Evolutionary conservation across 2,888 invertebrate genomes (phyloP), one percentile per base, ranked within the genome.

Genomic region (Drosophila mimica): DNA sequence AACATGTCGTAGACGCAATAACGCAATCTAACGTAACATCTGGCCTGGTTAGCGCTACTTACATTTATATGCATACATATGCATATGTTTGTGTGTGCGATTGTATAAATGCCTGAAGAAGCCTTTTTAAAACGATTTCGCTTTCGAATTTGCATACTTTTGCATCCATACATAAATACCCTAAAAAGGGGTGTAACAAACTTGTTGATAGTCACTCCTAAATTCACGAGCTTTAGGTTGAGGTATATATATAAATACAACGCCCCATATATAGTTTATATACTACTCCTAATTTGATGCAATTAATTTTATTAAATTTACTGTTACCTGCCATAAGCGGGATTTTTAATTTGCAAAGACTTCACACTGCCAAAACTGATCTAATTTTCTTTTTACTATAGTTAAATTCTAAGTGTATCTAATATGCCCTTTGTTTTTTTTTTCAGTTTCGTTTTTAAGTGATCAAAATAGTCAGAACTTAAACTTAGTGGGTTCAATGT

Each of bases 1-100:
- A 70, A 68, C 63, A 60, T 38, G 51, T 66, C 67, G 79, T 63
- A 64, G 72, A 67, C 64, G 82, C 71, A 78, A 79, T 67, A 70
- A 48, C 43, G 13, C 53, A 60, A 66, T 65, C 43, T 54, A 67
- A 54, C 62, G 66, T 54, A 74, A 78, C 79, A 79, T 77, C 78
- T 81, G 81, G 70, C 70, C 77, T 59, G 70, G 40, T 72, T 78
- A 51, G 11, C 38, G 31, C 38, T 56, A 48, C 65, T 48, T 51
- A 33, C 11, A 57, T 57, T 36, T 13, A 51, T 30, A 57, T 6
- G 1, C 30, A 11, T 17, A 34, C 9, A 20, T 31, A 6, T 31
- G 8, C 15, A 15, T 17, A 17, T 31, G 20, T 25, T 4, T n/a
- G 11, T 40, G 40, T 36, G 17, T 25, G 25, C 25, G 25, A 25